Evolutionary conservation across 2,888 invertebrate species (phyloP), one percentile per base, ranked within the genome.

Genomic region (Nycteola revayana): DNA sequence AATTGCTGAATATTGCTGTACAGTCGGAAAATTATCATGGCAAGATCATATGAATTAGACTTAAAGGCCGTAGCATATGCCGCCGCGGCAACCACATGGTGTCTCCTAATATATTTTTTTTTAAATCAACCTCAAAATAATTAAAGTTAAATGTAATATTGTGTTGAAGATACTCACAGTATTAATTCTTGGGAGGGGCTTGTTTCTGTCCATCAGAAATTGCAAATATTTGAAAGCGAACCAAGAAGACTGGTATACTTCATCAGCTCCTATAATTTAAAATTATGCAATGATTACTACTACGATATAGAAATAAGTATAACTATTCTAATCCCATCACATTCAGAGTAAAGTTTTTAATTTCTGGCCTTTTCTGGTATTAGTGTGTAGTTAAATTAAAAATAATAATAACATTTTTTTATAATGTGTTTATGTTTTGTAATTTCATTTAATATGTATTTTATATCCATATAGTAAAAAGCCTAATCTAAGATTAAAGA

Each of bases 1-100:
- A 43, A 39, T 43, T 39, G 39, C 39, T 43, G 36, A 43, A 43
- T 43, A 43, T 43, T 43, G 38, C 29, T 36, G 39, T 39, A 43
- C 28, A 26, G 36, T 39, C 25, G 39, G 39, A 44, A 40, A 22
- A 44, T 40, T 39, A 36, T 18, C 36, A 30, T 38, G 43, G 43
- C 39, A 43, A 39, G 29, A 39, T 39, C 25, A 32, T 41, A 40
- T 32, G 40, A 36, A 42, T 38, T 36, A 31, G 29, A 36, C 28
- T 37, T 37, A 30, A 30, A 30, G 30, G 30, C 29, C 29, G 23
- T 30, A 30, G 31, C 32, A 32, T 32, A 37, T 32, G 28, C 25
- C 28, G 28, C 32, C 32, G 37, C 25, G 32, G 28, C 37, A 37
- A 37, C 32, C 37, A 32, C 32, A 37, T 37, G 35, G 35, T 29